Percentiles rank a stretch among this genome's conserved stretches.
Evolutionary conservation across 2,113 vertebrate genomes (phyloP).

Genomic region (Cottus gobio): DNA sequence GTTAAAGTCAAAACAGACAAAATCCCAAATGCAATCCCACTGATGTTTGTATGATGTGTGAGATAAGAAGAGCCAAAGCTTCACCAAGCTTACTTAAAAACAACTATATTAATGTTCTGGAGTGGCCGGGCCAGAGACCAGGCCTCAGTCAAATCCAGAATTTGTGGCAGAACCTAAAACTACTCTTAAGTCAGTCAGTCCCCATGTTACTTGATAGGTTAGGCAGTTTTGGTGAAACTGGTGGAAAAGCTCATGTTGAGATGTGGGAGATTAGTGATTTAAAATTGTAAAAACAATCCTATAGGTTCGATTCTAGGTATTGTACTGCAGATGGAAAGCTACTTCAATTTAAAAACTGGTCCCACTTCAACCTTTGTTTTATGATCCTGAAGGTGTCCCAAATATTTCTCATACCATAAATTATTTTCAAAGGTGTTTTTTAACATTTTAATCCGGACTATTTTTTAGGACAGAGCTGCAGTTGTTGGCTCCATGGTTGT

Average conservation of each 20-base stretch:
- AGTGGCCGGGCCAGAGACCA: not conserved
- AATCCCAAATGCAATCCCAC: not conserved
- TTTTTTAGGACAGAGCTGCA: not conserved
- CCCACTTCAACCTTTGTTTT: not conserved
- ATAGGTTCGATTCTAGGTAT: not conserved
- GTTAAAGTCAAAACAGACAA: not conserved
- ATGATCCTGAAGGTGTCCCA: not conserved
- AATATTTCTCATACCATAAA: not conserved
- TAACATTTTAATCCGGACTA: not conserved
- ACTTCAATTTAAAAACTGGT: not conserved
- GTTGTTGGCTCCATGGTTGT: not conserved
- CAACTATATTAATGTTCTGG: not conserved
- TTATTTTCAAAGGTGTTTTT: not conserved
- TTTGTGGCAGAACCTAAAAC: not conserved
- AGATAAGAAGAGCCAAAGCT: not conserved
- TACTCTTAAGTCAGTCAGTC: not conserved
- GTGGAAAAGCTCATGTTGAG: not conserved
- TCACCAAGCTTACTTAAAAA: not conserved
- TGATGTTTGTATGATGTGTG: not conserved
- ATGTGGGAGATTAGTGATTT: not conserved
- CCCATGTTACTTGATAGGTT: not conserved
- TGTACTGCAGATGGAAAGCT: not conserved
- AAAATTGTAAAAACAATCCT: not conserved
- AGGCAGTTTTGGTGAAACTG: not conserved
- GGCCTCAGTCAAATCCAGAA: not conserved